Conservation (phyloP, 2,888 invertebrate genomes). For the Trisateles emortualis region DNA sequence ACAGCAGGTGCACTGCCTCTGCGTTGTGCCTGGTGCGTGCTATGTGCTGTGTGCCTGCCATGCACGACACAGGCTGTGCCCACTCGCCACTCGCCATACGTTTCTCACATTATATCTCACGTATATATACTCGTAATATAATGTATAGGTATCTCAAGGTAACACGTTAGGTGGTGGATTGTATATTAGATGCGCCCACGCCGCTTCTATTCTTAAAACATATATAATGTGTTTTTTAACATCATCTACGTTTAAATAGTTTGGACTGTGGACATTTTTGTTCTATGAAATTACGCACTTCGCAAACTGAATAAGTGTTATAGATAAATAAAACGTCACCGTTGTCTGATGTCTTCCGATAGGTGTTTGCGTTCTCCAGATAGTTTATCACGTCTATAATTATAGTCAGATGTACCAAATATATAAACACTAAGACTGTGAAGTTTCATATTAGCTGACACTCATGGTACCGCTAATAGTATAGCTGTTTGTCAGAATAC, state of each 20-base stretch:
- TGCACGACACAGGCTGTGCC: no score
- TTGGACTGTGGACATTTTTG: constrained; percentile 33
- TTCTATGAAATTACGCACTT: constrained; percentile 34
- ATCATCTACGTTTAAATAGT: constrained; percentile 37
- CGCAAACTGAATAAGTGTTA: constrained; percentile 23
- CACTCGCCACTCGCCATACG: neutral
- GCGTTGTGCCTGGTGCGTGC: no score
- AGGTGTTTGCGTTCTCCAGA: neutral
- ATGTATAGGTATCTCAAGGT: constrained; percentile 11
- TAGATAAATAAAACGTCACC: constrained; percentile 9
- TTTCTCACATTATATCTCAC: neutral
- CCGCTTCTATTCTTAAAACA: constrained; percentile 35
- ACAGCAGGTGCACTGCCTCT: constrained; percentile 14
- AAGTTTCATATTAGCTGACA: no score
- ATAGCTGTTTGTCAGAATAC: no score
- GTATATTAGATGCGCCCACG: constrained; percentile 32
- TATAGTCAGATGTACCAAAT: neutral
- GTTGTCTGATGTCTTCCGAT: neutral
- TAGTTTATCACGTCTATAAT: neutral
- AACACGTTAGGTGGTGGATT: constrained; percentile 8
- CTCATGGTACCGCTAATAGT: no score
- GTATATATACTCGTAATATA: neutral
- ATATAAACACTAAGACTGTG: no score
- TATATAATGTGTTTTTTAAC: constrained; percentile 30
- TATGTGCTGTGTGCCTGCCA: neutral